These are phyloP conservation scores for Pyxicephalus adspersus DNA, from an alignment of 2,113 vertebrate species.

Conservation along the genomic window DNA sequence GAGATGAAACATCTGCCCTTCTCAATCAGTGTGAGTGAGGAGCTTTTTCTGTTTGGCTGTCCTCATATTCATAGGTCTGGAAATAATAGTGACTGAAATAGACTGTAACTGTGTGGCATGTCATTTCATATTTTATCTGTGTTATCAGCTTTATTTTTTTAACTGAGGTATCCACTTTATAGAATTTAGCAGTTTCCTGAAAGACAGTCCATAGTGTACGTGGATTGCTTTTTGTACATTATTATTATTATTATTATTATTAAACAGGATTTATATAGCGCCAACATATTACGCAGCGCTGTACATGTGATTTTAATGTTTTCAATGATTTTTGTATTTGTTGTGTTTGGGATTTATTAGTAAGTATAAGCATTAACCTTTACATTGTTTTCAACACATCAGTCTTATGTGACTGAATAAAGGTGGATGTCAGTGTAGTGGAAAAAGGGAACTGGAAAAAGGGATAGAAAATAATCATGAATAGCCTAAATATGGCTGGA, in stretches of 20 bases:
- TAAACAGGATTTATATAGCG: no score
- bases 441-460: no score
- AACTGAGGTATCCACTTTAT: constrained; percentile 3
- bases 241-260: no score
- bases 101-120: constrained; percentile 30
- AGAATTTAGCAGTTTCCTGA: not conserved
- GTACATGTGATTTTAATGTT: not conserved
- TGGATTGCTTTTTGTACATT: no score
- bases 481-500: no score
- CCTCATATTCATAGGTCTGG: constrained; percentile 39
- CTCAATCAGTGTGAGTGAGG: constrained; percentile 9
- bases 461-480: no score
- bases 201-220: not conserved
- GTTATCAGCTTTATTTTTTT: not conserved
- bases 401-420: no score
- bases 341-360: not conserved
- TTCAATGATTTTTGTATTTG: not conserved
- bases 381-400: no score
- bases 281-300: no score
- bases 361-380: no score
- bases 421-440: no score
- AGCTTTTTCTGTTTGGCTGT: constrained; percentile 2
- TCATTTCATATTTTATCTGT: constrained; percentile 20
- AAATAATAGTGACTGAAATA: constrained; percentile 43
- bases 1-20: constrained; percentile 48